A percentile compares a stretch with the other conserved stretches of the same genome.
phyloP scores from a whole-genome alignment of 2,888 invertebrate species.

The Rhagonycha lutea region DNA sequence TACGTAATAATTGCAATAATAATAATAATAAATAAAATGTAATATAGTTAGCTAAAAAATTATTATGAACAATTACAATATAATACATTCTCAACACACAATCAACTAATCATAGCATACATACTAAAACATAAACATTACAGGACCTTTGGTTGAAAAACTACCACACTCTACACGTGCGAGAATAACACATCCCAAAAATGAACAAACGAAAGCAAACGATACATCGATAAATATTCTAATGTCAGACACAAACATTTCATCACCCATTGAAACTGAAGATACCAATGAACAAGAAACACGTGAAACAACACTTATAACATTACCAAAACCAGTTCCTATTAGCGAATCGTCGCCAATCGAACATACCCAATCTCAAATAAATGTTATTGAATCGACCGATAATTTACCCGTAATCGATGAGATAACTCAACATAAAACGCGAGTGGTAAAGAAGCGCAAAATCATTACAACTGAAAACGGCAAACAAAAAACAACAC shows the following conservation, averaged over 20 bases:
- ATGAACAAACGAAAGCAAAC: constrained; percentile 41
- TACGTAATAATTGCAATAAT: neutral
- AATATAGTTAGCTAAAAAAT: neutral
- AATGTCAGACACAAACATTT: constrained; percentile 45
- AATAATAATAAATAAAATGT: neutral
- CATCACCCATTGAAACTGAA: constrained; percentile 45
- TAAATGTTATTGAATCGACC: constrained; percentile 38
- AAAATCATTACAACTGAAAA: constrained; percentile 43
- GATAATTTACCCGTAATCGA: constrained; percentile 36
- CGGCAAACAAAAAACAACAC: constrained; percentile 41
- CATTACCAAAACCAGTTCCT: constrained; percentile 51
- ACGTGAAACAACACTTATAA: neutral
- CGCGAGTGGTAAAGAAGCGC: constrained; percentile 41
- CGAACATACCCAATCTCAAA: constrained; percentile 37
- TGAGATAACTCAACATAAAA: constrained; percentile 39
- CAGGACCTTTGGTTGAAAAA: constrained; percentile 53
- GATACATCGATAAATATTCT: constrained; percentile 50
- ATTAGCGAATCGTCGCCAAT: constrained; percentile 14
- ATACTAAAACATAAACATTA: constrained; percentile 37
- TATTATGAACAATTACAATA: constrained; percentile 5
- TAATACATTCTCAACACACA: constrained; percentile 38
- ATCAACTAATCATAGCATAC: constrained; percentile 30
- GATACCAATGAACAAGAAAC: constrained; percentile 63
- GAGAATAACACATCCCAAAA: constrained; percentile 36
- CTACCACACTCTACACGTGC: constrained; percentile 53